phyloP scores from a whole-genome alignment of 2,797 vertebrate species.

The Chelon labrosus region DNA sequence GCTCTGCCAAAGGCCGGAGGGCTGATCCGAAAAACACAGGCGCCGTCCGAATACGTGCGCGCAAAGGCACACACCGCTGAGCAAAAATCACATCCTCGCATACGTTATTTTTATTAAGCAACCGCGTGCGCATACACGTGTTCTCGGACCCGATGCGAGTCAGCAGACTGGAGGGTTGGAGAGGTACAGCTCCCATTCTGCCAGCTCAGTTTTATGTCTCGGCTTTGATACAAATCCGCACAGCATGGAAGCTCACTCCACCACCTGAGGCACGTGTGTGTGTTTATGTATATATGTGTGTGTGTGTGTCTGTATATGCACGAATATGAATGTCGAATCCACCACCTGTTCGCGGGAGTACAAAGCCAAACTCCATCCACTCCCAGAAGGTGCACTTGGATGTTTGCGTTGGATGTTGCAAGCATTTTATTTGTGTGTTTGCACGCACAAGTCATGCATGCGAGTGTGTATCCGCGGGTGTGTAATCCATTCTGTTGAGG shows the following conservation, averaged over 20 bases:
- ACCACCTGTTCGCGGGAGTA: conserved; percentile 74
- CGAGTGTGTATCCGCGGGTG: conserved; percentile 36
- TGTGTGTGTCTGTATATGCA: conserved; percentile 7
- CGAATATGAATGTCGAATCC: conserved; percentile 53
- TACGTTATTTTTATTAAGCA: conserved; percentile 55
- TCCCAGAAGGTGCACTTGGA: conserved; percentile 49
- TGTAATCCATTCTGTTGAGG: conserved; percentile 62
- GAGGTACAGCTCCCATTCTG: conserved; percentile 59
- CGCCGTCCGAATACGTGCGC: conserved; percentile 25
- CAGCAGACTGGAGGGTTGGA: conserved; percentile 66
- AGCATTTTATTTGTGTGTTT: conserved; percentile 24
- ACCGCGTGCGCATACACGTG: conserved; percentile 25
- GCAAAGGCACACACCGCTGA: conserved; percentile 30
- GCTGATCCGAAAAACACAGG: conserved; percentile 60
- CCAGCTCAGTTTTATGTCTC: conserved; percentile 80
- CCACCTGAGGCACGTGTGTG: conserved; percentile 72
- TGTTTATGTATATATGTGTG: conserved; percentile 30
- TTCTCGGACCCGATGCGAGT: conserved; percentile 27
- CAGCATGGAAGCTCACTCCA: conserved; percentile 72
- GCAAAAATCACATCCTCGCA: conserved; percentile 39
- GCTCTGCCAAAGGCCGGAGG: conserved; percentile 41
- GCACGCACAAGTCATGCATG: conserved; percentile 5
- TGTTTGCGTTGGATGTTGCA: conserved; percentile 4
- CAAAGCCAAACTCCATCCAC: conserved; percentile 65
- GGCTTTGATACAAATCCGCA: conserved; percentile 78